Evolutionary conservation across 2,888 invertebrate genomes (phyloP).

Genomic region (Cantharis flavilabris): DNA sequence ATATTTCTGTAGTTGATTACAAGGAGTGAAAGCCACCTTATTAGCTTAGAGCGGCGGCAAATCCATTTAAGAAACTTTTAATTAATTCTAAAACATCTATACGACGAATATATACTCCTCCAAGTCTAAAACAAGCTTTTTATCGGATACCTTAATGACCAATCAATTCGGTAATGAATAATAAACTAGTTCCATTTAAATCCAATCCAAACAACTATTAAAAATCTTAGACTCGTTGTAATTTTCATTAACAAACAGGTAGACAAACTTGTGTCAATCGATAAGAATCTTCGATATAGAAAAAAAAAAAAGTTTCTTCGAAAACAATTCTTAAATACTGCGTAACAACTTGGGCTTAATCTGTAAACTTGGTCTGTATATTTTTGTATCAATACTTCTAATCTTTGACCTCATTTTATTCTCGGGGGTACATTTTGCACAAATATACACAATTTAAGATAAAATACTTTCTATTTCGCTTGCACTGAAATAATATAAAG

Average conservation of each 20-base stretch:
- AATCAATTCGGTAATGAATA: slow-evolving; percentile 30
- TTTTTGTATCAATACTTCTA: slow-evolving; percentile 37
- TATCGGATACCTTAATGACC: slow-evolving; percentile 40
- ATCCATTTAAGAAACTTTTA: slow-evolving; percentile 42
- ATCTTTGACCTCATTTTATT: slow-evolving; percentile 38
- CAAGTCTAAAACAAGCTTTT: slow-evolving; percentile 36
- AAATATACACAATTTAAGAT: slow-evolving; percentile 35
- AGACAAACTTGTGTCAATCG: slow-evolving; percentile 2
- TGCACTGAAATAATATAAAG: slow-evolving; percentile 29
- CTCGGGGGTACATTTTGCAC: slow-evolving; percentile 30
- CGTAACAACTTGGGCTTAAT: slow-evolving; percentile 15
- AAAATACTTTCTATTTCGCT: slow-evolving; percentile 34
- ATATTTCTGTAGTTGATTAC: slow-evolving; percentile 37
- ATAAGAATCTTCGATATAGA: neutral
- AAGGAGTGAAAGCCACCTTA: slow-evolving; percentile 29
- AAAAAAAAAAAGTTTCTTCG: neutral
- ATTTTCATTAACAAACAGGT: slow-evolving; percentile 4
- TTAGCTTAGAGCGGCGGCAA: slow-evolving; percentile 38
- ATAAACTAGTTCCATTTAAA: neutral
- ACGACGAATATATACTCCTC: slow-evolving; percentile 35
- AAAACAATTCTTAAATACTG: slow-evolving; percentile 15
- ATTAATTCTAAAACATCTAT: slow-evolving; percentile 41
- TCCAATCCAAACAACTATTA: neutral
- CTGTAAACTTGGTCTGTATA: slow-evolving; percentile 23
- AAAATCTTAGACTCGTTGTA: slow-evolving; percentile 1